Conservation (phyloP, 2,888 invertebrate genomes). For the Calameuta filiformis region DNA sequence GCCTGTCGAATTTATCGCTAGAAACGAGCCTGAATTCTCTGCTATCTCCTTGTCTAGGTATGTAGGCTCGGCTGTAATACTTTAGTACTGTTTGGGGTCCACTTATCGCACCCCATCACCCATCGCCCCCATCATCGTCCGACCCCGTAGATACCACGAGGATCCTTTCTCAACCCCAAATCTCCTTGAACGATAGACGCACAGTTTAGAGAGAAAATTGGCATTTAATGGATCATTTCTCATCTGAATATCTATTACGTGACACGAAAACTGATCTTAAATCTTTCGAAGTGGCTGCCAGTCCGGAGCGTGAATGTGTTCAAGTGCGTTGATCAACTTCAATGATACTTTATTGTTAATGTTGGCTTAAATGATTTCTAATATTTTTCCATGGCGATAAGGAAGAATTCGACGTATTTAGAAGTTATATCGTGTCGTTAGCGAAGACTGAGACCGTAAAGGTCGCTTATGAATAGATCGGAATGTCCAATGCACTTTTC, state of each 20-base stretch:
- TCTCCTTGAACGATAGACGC: not conserved
- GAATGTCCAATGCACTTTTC: not conserved
- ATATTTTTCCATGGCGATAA: not conserved
- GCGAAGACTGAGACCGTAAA: too few species aligned
- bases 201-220: not conserved
- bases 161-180: not conserved
- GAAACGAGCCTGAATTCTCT: not conserved
- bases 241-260: not conserved
- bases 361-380: not conserved
- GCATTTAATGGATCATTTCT: not conserved
- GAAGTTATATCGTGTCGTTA: too few species aligned
- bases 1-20: not conserved
- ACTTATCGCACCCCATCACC: not conserved
- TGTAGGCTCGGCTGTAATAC: not conserved
- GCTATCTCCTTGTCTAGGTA: not conserved
- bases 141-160: not conserved
- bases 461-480: not conserved
- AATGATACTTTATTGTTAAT: not conserved
- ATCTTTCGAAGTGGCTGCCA: not conserved
- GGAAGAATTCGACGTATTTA: too few species aligned
- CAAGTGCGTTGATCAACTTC: too few species aligned
- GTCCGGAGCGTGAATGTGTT: not conserved
- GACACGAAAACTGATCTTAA: not conserved
- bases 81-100: not conserved
- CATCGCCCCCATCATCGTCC: not conserved